Base-by-base conservation (phyloP, 1,140 invertebrate species). In the Heliconius himera region DNA sequence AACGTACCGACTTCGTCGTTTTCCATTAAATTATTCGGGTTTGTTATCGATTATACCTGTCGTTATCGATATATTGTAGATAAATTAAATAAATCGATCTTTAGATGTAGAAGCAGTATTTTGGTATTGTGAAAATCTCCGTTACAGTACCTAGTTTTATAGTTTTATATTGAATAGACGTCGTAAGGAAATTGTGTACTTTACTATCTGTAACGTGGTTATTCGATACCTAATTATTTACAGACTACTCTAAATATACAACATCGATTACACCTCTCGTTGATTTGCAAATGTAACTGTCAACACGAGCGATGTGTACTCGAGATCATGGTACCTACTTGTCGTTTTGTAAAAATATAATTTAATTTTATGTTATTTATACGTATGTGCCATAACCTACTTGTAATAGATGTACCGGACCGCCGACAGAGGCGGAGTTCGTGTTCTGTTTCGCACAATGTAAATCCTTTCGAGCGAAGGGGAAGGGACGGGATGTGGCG, bases 321-420 rank as follows among this genome's bases (percentile, higher is more conserved):
- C 87, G 84, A 79, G 73, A 79, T 80, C 80, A 84, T 82, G 78
- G 82, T 86, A 84, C 82, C 72, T 79, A 82, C 75, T 81, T 82
- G 85, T 85, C 78, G 79, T 85, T 82, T 85, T 91, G 89, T 90
- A 90, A 88, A 91, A 89, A 91, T 90, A 90, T 85, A 84, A 85
- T 70, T 83, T 84, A 84, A 81, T 89, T 85, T 86, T 88, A 88
- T 89, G 82, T 88, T 91, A 90, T 88, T 86, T 86, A 91, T 88
- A 89, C 87, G 87, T 89, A 92, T 90, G 92, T 93, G 92, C 92
- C 92, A 93, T 93, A 93, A 88, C 83, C 81, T 87, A 85, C 84
- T 90, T 86, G 80, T 84, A 80, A 85, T 82, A 90, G 88, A 84
- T 87, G 73, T 89, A 85, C 86, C 88, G 60, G 60, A 66, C 54